Conservation (phyloP, 2,888 invertebrate species). For the Hemaris fuciformis region DNA sequence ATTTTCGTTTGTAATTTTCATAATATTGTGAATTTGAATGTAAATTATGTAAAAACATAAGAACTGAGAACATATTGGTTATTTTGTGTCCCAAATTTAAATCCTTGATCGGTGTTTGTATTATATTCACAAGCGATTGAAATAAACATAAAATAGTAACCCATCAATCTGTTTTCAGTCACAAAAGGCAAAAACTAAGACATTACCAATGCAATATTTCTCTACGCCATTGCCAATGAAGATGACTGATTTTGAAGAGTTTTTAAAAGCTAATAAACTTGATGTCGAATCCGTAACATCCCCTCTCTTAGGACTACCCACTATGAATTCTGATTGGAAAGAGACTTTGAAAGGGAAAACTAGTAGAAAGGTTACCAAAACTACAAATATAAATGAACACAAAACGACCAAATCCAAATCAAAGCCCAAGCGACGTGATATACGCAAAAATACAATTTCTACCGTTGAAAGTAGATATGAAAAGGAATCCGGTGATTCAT, state of each 20-base stretch:
- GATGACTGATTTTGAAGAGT: conserved; percentile 48
- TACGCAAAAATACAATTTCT: background rate
- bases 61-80: too few relatives aligned
- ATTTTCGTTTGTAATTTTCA: too few relatives aligned
- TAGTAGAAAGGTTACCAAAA: background rate
- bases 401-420: background rate
- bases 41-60: too few relatives aligned
- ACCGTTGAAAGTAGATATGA: background rate
- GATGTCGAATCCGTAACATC: conserved; percentile 53
- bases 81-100: too few relatives aligned
- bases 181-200: conserved; percentile 35
- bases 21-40: too few relatives aligned
- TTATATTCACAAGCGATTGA: too few relatives aligned
- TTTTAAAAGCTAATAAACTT: conserved; percentile 50
- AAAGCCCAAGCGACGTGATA: background rate
- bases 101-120: too few relatives aligned
- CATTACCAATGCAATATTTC: conserved; percentile 52
- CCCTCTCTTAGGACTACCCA: conserved; percentile 33
- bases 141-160: too few relatives aligned
- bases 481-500: conserved; percentile 19
- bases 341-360: background rate
- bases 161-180: conserved; percentile 29
- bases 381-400: background rate
- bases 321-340: conserved; percentile 4
- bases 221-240: conserved; percentile 63